phyloP scores from a whole-genome alignment of 2,888 invertebrate species.

The Lymantria dispar region DNA sequence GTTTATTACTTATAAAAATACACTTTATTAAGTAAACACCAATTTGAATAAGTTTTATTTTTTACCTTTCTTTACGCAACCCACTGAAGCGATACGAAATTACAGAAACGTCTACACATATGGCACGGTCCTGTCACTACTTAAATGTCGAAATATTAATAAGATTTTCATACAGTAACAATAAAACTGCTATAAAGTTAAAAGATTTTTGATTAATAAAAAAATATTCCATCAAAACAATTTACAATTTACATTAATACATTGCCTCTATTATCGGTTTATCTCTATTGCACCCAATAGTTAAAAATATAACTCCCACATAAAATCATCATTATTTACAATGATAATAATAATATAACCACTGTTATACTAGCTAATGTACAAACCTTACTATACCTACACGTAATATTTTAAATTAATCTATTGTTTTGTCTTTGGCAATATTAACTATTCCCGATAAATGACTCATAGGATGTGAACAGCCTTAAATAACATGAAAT shows the following conservation, averaged over 20 bases:
- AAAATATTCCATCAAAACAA: constrained; percentile 17
- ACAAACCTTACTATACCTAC: constrained; percentile 54
- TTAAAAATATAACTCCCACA: constrained; percentile 22
- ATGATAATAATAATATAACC: constrained; percentile 24
- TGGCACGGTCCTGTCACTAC: too few species aligned
- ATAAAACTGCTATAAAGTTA: neutral
- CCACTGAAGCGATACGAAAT: too few species aligned
- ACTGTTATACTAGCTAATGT: constrained; percentile 43
- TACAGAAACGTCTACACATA: too few species aligned
- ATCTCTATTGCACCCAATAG: constrained; percentile 23
- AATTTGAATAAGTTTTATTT: too few species aligned
- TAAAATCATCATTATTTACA: constrained; percentile 33
- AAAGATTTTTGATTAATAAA: constrained; percentile 1
- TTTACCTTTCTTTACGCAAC: too few species aligned
- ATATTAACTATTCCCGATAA: constrained; percentile 44
- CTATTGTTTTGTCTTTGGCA: constrained; percentile 59
- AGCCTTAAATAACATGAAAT: constrained; percentile 34
- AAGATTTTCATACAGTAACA: too few species aligned
- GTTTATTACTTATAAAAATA: too few species aligned
- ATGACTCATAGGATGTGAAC: constrained; percentile 33
- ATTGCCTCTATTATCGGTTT: constrained; percentile 16
- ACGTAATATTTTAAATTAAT: constrained; percentile 38
- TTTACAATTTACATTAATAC: constrained; percentile 8
- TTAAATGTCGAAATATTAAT: too few species aligned
- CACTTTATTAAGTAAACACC: too few species aligned